A percentile compares a stretch with the other conserved stretches of the same genome.
These are phyloP conservation scores for Silurus meridionalis DNA, from an alignment of 2,113 vertebrate genomes.

Conservation along the genomic window DNA sequence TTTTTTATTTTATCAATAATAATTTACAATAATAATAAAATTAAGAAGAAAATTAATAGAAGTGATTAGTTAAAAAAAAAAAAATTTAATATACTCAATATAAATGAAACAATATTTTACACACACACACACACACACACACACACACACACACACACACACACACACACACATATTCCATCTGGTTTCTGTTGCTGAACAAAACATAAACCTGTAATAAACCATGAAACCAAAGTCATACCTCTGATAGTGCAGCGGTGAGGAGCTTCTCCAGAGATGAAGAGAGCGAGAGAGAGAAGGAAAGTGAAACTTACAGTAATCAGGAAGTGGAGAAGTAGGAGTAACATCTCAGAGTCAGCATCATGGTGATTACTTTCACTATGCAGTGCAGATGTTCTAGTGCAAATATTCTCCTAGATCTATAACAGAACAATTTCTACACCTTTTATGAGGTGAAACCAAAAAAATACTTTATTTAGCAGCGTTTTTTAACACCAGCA, in stretches of 20 bases:
- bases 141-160: not conserved
- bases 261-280: not conserved
- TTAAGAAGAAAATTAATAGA: too few species aligned
- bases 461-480: too few species aligned
- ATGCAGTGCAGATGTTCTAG: not conserved
- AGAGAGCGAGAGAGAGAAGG: not conserved
- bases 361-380: not conserved
- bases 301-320: not conserved
- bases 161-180: not conserved
- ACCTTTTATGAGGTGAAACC: not conserved
- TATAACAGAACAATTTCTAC: not conserved
- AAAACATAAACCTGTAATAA: too few species aligned
- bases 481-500: too few species aligned
- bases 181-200: too few species aligned
- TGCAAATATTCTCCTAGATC: not conserved
- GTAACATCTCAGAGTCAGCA: not conserved
- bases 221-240: not conserved
- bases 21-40: too few species aligned
- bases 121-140: not conserved
- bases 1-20: too few species aligned
- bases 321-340: not conserved
- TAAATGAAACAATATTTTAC: too few species aligned
- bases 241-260: not conserved
- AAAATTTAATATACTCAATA: too few species aligned
- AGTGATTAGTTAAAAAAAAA: too few species aligned